Evolutionary conservation across 2,797 vertebrate genomes (phyloP), one percentile per base, ranked within the genome.

Genomic region (Toxotes lorentzi): DNA sequence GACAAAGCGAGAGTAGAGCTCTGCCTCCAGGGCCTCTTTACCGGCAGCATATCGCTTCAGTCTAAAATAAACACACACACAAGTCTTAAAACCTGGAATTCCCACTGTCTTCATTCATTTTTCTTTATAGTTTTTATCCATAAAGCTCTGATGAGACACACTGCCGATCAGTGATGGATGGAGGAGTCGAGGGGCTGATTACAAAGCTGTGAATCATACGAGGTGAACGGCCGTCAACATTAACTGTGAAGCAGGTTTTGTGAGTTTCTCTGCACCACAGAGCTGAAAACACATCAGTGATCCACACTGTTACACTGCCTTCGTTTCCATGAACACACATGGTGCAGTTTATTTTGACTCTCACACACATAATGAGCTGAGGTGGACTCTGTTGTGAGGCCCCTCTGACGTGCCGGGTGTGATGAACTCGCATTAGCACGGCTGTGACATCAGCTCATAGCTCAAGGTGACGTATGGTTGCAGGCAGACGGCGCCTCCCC

Each of bases 1-100:
- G 73, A 97, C 70, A 83, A 99, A 99, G 0, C 95, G 93, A 38
- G 94, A 93, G 88, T 97, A 99, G 61, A 99, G 96, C 68, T 98
- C 96, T 7, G 87, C 75, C 84, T 99, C 98, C 76, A 99, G 79
- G 7, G 90, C 74, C 84, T 96, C 97, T 83, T 98, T 98, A 16
- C 93, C 95, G 13, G 48, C 87, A 5, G 95, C 92, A 1, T 95
- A 98, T 64, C 63, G 95, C 92, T 96, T 93, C 91, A 99, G 85
- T 54, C 98, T 99, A 0, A 7, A 27, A 32, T 12, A 21, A 75
- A 76, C n/a, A 61, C 2, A 12, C 74, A 51, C 64, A 45, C 60
- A 53, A 14, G 4, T 24, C 16, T 61, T 5, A 56, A 47, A n/a
- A 59, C 4, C 17, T 50, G 14, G 3, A 63, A 8, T 11, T 51